These are phyloP conservation scores for Apis mellifera DNA, from an alignment of 1,140 invertebrate species.

Conservation along the genomic window DNA sequence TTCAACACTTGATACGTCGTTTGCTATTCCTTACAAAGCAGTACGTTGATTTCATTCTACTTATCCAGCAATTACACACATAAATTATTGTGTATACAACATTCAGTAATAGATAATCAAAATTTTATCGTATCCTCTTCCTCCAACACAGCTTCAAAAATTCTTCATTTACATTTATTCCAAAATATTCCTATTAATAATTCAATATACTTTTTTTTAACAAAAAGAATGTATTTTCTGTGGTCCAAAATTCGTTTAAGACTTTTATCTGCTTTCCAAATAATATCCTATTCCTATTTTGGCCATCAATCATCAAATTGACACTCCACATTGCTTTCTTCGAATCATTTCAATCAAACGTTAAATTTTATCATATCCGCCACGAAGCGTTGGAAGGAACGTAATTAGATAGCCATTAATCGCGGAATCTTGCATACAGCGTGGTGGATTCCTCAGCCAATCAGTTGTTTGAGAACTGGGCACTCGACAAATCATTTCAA, in stretches of 20 bases:
- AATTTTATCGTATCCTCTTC: too few species aligned
- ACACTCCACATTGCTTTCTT: neutral
- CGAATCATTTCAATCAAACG: neutral
- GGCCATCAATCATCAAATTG: neutral
- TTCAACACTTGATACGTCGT: neutral
- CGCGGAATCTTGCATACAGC: neutral
- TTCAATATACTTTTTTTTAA: too few species aligned
- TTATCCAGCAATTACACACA: neutral
- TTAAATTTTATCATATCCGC: neutral
- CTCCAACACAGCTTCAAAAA: too few species aligned
- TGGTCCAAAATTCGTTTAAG: too few species aligned
- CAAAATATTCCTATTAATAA: too few species aligned
- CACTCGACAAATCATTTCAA: slow-evolving; percentile 39
- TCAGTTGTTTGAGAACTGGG: slow-evolving; percentile 37
- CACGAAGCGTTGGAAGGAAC: neutral
- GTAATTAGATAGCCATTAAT: neutral
- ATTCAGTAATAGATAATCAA: too few species aligned
- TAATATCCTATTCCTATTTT: too few species aligned
- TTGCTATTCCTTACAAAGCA: neutral
- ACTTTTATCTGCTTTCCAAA: too few species aligned
- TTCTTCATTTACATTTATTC: too few species aligned
- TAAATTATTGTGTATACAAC: neutral
- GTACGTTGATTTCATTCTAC: neutral
- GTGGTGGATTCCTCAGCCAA: slow-evolving; percentile 13
- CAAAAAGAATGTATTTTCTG: too few species aligned